phyloP scores from a whole-genome alignment of 2,888 invertebrate genomes.

The Cheilosia variabilis region DNA sequence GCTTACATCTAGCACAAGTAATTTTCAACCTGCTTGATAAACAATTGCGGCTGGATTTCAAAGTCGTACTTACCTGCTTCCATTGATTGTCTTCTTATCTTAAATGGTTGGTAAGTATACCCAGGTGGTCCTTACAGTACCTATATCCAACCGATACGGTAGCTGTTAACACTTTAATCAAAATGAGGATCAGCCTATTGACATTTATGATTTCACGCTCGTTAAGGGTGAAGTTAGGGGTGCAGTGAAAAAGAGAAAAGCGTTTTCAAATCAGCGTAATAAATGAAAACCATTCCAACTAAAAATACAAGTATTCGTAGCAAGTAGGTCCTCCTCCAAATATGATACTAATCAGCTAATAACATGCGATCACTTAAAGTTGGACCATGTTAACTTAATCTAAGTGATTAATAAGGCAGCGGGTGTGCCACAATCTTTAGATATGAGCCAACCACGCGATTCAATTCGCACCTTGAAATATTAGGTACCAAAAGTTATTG shows the following conservation, averaged over 20 bases:
- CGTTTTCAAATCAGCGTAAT: too few species aligned
- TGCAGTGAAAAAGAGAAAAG: too few species aligned
- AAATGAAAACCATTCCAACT: too few species aligned
- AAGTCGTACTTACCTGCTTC: constrained; percentile 48
- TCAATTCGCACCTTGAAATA: constrained; percentile 65
- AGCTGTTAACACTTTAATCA: constrained; percentile 53
- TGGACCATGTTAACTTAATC: constrained; percentile 39
- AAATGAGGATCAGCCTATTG: constrained; percentile 35
- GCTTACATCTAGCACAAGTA: neutral
- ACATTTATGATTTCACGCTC: constrained; percentile 62
- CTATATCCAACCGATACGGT: constrained; percentile 20
- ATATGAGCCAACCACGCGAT: constrained; percentile 29
- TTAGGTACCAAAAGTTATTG: constrained; percentile 32
- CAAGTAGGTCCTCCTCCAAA: neutral
- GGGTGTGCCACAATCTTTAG: constrained; percentile 30
- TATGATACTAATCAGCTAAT: constrained; percentile 25
- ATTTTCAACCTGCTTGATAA: neutral
- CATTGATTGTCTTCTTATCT: constrained; percentile 42
- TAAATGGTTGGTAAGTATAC: constrained; percentile 51
- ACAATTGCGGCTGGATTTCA: constrained; percentile 11
- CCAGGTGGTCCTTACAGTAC: constrained; percentile 50
- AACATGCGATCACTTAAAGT: constrained; percentile 38
- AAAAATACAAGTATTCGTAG: too few species aligned
- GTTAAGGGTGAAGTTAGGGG: neutral
- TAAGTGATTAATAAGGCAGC: constrained; percentile 64